Percentiles rank a stretch among this genome's conserved stretches.
Evolutionary conservation across 2,888 invertebrate species (phyloP).

Genomic region (Trichogramma dendrolimi): DNA sequence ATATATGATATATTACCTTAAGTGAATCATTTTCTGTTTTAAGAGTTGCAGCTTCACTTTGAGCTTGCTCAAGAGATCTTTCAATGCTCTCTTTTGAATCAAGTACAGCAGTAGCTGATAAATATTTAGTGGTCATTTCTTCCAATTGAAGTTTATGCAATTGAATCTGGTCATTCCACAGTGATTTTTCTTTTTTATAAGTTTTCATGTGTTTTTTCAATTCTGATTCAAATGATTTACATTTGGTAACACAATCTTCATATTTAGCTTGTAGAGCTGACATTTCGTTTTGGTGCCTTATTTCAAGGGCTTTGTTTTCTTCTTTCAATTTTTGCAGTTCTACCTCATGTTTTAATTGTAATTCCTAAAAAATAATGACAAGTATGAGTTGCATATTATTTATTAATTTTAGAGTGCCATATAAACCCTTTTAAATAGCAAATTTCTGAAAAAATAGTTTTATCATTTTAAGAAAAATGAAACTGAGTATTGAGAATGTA

Average conservation of each 20-base stretch:
- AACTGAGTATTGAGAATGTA: no score
- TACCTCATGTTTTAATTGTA: conserved; percentile 35
- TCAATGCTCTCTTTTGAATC: conserved; percentile 50
- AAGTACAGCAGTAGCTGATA: conserved; percentile 40
- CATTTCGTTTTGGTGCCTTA: conserved; percentile 45
- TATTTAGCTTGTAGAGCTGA: conserved; percentile 45
- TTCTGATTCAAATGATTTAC: conserved; percentile 44
- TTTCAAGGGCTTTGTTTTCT: conserved; percentile 41
- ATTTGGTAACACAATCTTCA: conserved; percentile 42
- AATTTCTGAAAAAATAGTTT: no score
- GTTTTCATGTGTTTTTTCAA: conserved; percentile 39
- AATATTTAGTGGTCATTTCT: conserved; percentile 45
- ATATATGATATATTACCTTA: conserved; percentile 16
- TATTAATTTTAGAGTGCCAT: no score
- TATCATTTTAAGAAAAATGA: no score
- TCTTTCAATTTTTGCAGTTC: conserved; percentile 38
- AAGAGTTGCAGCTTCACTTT: conserved; percentile 38
- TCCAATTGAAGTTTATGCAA: conserved; percentile 44
- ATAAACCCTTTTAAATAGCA: no score
- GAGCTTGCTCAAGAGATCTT: conserved; percentile 45
- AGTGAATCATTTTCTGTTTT: conserved; percentile 42
- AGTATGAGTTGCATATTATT: no score
- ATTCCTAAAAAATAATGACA: conserved; percentile 32
- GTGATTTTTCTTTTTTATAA: conserved; percentile 35
- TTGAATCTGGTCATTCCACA: conserved; percentile 42